Percentiles rank a stretch among this genome's conserved stretches.
Conservation (phyloP, 2,888 invertebrate genomes). For the Apocheima hispidaria region DNA sequence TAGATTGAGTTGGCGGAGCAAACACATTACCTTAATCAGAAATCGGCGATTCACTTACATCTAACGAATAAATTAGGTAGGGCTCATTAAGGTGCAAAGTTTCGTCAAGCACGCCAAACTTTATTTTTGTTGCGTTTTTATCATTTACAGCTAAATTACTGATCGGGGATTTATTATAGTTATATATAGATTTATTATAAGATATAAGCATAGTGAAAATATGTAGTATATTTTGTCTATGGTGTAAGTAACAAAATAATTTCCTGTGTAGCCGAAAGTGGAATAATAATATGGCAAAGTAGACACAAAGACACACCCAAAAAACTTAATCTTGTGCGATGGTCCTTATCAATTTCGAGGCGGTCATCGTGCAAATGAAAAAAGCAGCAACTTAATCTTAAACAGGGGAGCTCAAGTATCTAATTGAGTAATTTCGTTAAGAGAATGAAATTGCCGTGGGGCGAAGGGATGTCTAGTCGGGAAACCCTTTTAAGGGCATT, state of each 20-base stretch:
- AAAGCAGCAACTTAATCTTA: slow-evolving; percentile 67
- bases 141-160: no score
- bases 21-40: slow-evolving; percentile 24
- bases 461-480: slow-evolving; percentile 42
- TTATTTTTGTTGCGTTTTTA: no score
- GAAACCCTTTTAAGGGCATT: slow-evolving; percentile 63
- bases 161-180: no score
- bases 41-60: slow-evolving; percentile 31
- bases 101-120: no score
- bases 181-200: no score
- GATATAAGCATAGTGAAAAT: no score
- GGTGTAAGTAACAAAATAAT: no score
- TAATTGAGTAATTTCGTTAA: slow-evolving; percentile 79
- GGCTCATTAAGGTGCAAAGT: slow-evolving; percentile 23
- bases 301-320: slow-evolving; percentile 11
- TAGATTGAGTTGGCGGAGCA: slow-evolving; percentile 14
- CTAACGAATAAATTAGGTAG: slow-evolving; percentile 25
- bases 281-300: neutral
- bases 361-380: slow-evolving; percentile 67
- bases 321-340: slow-evolving; percentile 44
- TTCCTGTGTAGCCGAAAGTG: no score
- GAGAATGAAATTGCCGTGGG: slow-evolving; percentile 62
- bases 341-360: slow-evolving; percentile 57
- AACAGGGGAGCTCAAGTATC: slow-evolving; percentile 66
- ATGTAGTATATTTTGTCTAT: no score